Percentiles rank a stretch among this genome's conserved stretches.
Conservation (phyloP, 2,797 vertebrate genomes). For the Anableps anableps region DNA sequence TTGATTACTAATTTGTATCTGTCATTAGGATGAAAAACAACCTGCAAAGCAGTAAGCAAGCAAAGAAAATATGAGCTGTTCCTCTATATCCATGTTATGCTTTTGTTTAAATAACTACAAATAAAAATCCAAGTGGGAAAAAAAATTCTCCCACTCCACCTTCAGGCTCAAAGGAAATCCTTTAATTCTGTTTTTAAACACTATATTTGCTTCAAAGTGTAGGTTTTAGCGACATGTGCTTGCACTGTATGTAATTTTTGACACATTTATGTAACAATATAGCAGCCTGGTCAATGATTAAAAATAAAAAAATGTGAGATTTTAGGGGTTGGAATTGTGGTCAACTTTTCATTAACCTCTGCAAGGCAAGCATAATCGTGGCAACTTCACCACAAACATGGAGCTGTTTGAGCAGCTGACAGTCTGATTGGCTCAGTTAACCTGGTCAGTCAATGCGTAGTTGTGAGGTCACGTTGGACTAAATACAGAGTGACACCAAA, state of each 20-base stretch:
- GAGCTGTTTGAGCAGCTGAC: neutral
- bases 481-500: constrained; percentile 6
- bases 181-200: neutral
- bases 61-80: constrained; percentile 8
- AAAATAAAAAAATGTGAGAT: neutral
- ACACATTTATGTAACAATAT: neutral
- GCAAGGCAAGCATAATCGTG: constrained; percentile 1
- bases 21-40: constrained; percentile 34
- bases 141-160: neutral
- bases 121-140: neutral
- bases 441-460: neutral
- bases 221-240: neutral
- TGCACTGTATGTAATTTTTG: neutral
- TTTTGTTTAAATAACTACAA: constrained; percentile 8
- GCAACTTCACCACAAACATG: constrained; percentile 4
- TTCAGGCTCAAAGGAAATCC: constrained; percentile 4
- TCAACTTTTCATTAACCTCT: constrained; percentile 23
- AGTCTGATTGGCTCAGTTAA: neutral
- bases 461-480: neutral
- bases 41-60: constrained; percentile 6
- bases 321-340: neutral
- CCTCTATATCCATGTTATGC: neutral
- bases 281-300: neutral
- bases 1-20: constrained; percentile 43
- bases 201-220: neutral